phyloP scores from a whole-genome alignment of 2,113 vertebrate species.

The Amia ocellicauda region DNA sequence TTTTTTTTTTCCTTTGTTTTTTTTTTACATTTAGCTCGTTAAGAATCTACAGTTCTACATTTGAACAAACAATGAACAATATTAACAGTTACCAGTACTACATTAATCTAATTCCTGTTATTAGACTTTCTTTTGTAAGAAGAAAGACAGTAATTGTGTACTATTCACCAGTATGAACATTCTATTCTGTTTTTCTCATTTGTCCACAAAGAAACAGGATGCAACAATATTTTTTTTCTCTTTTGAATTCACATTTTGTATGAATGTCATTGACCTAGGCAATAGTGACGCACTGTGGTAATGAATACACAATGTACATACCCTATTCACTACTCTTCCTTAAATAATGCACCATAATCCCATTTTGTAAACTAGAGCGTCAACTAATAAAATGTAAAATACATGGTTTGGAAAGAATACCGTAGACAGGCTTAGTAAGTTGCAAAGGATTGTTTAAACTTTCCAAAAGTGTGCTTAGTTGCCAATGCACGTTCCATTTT shows the following conservation, averaged over 20 bases:
- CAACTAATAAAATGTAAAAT: not conserved
- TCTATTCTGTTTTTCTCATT: no score
- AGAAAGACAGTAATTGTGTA: no score
- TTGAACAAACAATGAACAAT: conserved; percentile 45
- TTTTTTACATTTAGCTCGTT: conserved; percentile 48
- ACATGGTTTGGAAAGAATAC: not conserved
- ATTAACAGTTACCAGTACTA: conserved; percentile 32
- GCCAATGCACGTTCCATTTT: no score
- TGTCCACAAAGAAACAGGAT: no score
- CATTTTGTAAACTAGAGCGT: conserved; percentile 15
- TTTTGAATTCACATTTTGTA: no score
- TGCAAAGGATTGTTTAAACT: not conserved
- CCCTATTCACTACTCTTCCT: not conserved
- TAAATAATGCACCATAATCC: conserved; percentile 9
- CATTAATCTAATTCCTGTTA: conserved; percentile 16
- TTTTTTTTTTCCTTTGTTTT: conserved; percentile 42
- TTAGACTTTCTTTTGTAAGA: conserved; percentile 6
- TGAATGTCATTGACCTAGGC: not conserved
- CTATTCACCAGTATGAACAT: no score
- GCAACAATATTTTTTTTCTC: no score
- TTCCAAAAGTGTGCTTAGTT: conserved; percentile 4
- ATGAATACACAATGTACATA: not conserved
- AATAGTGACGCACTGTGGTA: not conserved
- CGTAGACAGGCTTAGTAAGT: not conserved
- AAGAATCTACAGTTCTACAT: conserved; percentile 40